A percentile compares a stretch with the other conserved stretches of the same genome.
Evolutionary conservation across 2,113 vertebrate genomes (phyloP).

Genomic region (Tetrao urogallus): DNA sequence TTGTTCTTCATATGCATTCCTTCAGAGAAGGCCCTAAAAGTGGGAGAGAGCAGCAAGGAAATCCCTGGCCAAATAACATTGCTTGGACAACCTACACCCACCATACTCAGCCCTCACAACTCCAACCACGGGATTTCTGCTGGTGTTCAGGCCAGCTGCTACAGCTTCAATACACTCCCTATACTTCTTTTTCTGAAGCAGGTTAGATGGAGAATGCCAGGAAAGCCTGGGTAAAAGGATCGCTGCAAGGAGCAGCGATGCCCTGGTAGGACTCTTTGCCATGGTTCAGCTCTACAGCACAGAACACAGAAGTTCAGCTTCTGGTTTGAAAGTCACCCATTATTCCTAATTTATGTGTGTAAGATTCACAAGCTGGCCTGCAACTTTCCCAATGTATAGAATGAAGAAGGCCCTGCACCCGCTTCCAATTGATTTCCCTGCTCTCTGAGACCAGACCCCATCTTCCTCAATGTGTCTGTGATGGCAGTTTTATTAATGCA

Average conservation of each 20-base stretch:
- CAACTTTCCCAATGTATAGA: background rate
- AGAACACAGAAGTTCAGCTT: background rate
- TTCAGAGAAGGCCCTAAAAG: background rate
- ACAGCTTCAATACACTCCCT: background rate
- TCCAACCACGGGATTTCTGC: background rate
- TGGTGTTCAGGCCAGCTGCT: background rate
- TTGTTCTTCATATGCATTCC: background rate
- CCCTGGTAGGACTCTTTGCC: background rate
- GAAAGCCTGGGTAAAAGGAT: background rate
- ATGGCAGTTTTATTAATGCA: constrained; percentile 50
- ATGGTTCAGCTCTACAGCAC: background rate
- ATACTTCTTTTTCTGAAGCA: background rate
- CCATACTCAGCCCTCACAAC: accelerated
- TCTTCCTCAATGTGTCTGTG: background rate
- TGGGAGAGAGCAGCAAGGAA: background rate
- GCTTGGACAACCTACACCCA: background rate
- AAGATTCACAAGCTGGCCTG: background rate
- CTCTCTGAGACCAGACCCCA: background rate
- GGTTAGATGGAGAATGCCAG: background rate
- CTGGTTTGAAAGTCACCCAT: background rate
- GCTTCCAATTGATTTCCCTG: background rate
- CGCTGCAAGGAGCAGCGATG: background rate
- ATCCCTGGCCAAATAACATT: background rate
- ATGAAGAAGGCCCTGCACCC: background rate
- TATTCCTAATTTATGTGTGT: background rate